Conservation (phyloP, 2,888 invertebrate species). For the Epistrophella euchroma region DNA sequence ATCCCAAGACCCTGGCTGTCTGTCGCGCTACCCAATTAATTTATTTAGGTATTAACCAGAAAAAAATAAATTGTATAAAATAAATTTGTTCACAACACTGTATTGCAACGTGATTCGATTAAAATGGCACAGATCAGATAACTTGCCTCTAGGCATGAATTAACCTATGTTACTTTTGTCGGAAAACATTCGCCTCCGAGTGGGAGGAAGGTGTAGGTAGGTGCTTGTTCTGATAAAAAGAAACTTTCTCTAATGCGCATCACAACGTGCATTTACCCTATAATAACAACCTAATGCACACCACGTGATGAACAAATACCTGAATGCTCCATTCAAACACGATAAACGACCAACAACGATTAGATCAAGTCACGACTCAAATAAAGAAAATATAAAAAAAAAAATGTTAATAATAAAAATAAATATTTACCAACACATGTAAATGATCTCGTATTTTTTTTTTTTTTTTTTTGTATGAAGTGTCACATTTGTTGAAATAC, state of each 20-base stretch:
- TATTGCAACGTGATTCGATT: not conserved
- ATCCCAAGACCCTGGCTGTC: no score
- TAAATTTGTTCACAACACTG: no score
- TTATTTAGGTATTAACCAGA: no score
- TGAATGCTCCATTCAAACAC: slow-evolving; percentile 31
- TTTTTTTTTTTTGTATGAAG: not conserved
- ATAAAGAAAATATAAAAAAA: slow-evolving; percentile 46
- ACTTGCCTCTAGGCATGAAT: not conserved
- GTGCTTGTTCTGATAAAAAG: not conserved
- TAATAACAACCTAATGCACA: slow-evolving; percentile 24
- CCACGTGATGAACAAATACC: slow-evolving; percentile 39
- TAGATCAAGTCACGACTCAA: slow-evolving; percentile 70
- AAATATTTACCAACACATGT: slow-evolving; percentile 57
- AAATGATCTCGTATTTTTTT: not conserved
- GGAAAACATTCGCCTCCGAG: no score
- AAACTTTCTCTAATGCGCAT: slow-evolving; percentile 5
- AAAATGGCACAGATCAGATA: not conserved
- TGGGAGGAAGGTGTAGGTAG: no score
- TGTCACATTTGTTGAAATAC: slow-evolving; percentile 31
- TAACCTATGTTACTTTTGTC: no score
- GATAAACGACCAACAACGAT: slow-evolving; percentile 60
- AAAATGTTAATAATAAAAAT: slow-evolving; percentile 49
- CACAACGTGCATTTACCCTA: slow-evolving; percentile 12
- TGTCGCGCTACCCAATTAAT: no score
- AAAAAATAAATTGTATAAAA: no score